Percentiles rank a stretch among this genome's conserved stretches.
Conservation (phyloP, 1,140 invertebrate species). For the Penaeus chinensis region DNA sequence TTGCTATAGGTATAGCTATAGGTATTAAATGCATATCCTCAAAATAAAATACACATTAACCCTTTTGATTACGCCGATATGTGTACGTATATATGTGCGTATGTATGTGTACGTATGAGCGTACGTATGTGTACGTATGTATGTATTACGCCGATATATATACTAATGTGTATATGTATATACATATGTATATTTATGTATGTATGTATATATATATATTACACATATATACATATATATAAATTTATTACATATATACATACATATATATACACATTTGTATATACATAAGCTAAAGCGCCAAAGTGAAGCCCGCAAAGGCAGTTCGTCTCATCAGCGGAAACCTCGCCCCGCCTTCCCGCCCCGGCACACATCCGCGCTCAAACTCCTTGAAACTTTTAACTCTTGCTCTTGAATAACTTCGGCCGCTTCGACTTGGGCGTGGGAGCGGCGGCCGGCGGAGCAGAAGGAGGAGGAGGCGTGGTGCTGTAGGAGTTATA, state of each 20-base stretch:
- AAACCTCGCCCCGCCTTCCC: not conserved
- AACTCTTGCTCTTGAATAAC: slow-evolving; percentile 49
- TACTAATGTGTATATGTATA: not conserved
- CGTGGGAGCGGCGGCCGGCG: slow-evolving; percentile 3
- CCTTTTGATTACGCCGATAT: too few species aligned
- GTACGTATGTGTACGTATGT: not conserved
- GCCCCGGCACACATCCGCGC: not conserved
- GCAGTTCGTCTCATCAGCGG: not conserved
- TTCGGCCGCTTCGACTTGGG: slow-evolving; percentile 36
- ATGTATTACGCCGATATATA: too few species aligned
- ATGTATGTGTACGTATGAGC: too few species aligned
- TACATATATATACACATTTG: not conserved
- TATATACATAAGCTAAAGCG: not conserved
- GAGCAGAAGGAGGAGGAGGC: not conserved
- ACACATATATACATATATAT: too few species aligned
- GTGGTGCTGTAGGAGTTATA: slow-evolving; percentile 1
- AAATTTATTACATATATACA: too few species aligned
- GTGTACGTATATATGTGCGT: too few species aligned
- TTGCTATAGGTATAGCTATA: too few species aligned
- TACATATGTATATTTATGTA: too few species aligned
- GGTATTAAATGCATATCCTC: too few species aligned
- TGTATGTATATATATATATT: not conserved
- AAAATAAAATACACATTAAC: too few species aligned
- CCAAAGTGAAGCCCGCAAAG: not conserved
- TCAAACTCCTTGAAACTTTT: not conserved